A percentile compares a stretch with the other conserved stretches of the same genome.
Conservation (phyloP, 1,140 invertebrate genomes). For the Drosophila cardini region DNA sequence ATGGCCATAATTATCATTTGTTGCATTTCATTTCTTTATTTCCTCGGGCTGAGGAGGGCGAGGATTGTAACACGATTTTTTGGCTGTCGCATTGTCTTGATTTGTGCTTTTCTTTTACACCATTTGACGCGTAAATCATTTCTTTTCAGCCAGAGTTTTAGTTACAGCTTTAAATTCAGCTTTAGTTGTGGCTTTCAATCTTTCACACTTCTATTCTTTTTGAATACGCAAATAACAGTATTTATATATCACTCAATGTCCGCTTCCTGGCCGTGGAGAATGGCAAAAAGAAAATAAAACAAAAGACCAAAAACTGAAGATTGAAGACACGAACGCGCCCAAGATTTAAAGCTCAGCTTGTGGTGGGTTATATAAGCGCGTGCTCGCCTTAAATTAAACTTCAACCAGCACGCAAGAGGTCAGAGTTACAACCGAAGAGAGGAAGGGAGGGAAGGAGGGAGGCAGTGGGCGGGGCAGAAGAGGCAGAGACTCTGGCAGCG, state of each 20-base stretch:
- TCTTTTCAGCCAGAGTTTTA: conserved; percentile 23
- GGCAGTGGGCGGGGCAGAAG: neutral
- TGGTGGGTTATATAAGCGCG: conserved; percentile 61
- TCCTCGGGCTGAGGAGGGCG: neutral
- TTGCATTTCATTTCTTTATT: conserved; percentile 66
- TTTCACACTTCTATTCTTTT: conserved; percentile 48
- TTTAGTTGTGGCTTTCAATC: conserved; percentile 32
- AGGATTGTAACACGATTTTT: conserved; percentile 12
- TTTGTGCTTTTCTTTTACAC: conserved; percentile 21
- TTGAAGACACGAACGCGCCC: conserved; percentile 64
- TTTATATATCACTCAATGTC: conserved; percentile 43
- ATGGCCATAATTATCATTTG: conserved; percentile 70
- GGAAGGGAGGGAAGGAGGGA: conserved; percentile 1
- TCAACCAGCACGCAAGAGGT: conserved; percentile 54
- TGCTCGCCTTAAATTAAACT: conserved; percentile 73
- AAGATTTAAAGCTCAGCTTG: conserved; percentile 46
- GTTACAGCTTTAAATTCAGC: neutral
- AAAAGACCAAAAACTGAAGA: conserved; percentile 80
- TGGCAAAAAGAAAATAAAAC: conserved; percentile 37
- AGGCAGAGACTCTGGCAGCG: neutral
- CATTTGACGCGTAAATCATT: conserved; percentile 42
- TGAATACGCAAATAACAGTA: conserved; percentile 53
- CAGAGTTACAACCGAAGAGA: conserved; percentile 24
- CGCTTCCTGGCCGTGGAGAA: conserved; percentile 56
- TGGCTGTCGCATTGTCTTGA: conserved; percentile 31